phyloP scores from a whole-genome alignment of 2,888 invertebrate species.

The Phanerotoma sp. region DNA sequence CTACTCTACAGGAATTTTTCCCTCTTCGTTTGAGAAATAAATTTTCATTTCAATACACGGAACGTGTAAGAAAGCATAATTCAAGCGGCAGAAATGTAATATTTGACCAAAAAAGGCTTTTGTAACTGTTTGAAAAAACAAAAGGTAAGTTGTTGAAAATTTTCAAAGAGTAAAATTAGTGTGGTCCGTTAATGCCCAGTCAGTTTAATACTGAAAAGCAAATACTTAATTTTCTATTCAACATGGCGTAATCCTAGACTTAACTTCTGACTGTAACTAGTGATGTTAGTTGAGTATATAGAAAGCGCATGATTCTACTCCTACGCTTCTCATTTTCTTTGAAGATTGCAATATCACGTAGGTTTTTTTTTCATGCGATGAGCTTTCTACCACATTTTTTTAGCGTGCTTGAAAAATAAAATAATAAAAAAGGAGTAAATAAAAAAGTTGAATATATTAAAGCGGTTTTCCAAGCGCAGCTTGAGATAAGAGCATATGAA shows the following conservation, averaged over 20 bases:
- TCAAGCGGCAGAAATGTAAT: too few relatives aligned
- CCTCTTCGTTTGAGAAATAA: too few relatives aligned
- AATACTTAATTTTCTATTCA: conserved; percentile 10
- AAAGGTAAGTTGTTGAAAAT: too few relatives aligned
- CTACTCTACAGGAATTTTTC: too few relatives aligned
- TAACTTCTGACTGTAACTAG: conserved; percentile 7
- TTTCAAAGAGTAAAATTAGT: too few relatives aligned
- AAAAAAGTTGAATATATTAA: neutral
- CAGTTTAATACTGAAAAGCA: neutral
- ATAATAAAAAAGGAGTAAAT: too few relatives aligned
- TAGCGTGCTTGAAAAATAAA: neutral
- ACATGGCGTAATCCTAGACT: conserved; percentile 1
- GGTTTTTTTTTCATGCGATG: neutral
- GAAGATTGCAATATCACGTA: conserved; percentile 4
- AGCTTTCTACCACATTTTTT: neutral
- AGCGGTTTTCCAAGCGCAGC: neutral
- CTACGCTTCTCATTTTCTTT: neutral
- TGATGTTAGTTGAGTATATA: neutral
- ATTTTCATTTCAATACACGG: too few relatives aligned
- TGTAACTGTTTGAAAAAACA: too few relatives aligned
- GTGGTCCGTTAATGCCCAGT: conserved; percentile 2
- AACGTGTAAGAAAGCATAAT: too few relatives aligned
- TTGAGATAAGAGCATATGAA: neutral
- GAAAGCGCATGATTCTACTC: neutral
- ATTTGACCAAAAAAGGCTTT: too few relatives aligned